phyloP scores from a whole-genome alignment of 2,797 vertebrate species.

The Premnoplex brunnescens region DNA sequence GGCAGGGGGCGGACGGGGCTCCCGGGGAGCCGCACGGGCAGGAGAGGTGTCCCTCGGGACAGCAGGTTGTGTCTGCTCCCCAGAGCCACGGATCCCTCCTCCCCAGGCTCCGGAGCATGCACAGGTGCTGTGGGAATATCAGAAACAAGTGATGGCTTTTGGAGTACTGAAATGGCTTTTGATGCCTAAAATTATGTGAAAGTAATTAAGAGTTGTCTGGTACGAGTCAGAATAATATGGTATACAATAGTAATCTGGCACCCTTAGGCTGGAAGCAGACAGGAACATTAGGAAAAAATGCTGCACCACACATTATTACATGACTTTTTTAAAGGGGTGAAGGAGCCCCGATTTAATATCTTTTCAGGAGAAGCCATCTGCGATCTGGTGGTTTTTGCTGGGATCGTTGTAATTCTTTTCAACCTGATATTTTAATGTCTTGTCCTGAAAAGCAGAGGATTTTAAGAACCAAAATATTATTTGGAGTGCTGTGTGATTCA shows the following conservation, averaged over 20 bases:
- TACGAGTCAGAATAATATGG: not conserved
- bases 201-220: not conserved
- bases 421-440: not conserved
- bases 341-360: not conserved
- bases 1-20: accelerated
- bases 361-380: not conserved
- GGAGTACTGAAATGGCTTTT: too few species aligned
- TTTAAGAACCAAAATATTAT: not conserved
- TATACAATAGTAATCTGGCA: not conserved
- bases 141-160: not conserved
- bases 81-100: accelerated
- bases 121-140: not conserved
- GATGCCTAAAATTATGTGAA: not conserved
- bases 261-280: not conserved
- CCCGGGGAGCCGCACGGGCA: accelerated
- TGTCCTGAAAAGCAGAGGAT: not conserved
- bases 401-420: not conserved
- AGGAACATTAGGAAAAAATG: not conserved
- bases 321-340: not conserved
- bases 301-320: not conserved
- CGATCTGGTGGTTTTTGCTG: not conserved
- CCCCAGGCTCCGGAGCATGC: not conserved
- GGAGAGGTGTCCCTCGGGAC: accelerated
- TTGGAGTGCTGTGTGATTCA: not conserved
- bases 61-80: not conserved